A percentile compares a stretch with the other conserved stretches of the same genome.
phyloP scores from a whole-genome alignment of 2,888 invertebrate genomes.

The Drosophila neotestacea region DNA sequence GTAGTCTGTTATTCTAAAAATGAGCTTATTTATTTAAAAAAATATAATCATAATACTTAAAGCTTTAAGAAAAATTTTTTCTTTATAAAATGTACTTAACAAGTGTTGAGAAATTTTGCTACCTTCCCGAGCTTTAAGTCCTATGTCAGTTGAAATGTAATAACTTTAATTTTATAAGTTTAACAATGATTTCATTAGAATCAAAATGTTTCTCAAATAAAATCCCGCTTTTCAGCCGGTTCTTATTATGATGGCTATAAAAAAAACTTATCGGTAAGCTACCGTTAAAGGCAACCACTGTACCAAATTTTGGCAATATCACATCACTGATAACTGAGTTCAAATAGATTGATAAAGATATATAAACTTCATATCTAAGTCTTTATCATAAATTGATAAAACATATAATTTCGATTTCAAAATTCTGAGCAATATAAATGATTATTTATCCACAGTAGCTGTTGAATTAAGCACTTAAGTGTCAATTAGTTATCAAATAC shows the following conservation, averaged over 20 bases:
- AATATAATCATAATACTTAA: no score
- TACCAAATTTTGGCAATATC: background rate
- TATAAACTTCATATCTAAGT: background rate
- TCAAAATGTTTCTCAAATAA: no score
- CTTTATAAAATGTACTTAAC: no score
- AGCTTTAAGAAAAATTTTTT: no score
- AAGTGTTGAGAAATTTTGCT: no score
- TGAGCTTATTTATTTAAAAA: no score
- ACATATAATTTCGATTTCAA: background rate
- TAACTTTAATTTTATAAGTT: background rate
- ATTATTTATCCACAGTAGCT: constrained; percentile 15
- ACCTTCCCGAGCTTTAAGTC: no score
- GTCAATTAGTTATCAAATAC: constrained; percentile 5
- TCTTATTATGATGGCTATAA: background rate
- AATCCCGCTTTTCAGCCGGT: background rate
- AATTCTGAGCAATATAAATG: background rate
- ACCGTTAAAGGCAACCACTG: background rate
- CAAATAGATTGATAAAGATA: background rate
- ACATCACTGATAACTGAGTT: background rate
- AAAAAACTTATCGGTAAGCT: background rate
- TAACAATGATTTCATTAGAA: background rate
- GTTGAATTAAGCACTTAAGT: constrained; percentile 5
- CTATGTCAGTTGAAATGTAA: no score
- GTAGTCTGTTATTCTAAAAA: no score
- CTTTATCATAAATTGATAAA: background rate